Evolutionary conservation across 2,888 invertebrate species (phyloP), one percentile per base, ranked within the genome.

Genomic region (Macrosoma leucophasiata): DNA sequence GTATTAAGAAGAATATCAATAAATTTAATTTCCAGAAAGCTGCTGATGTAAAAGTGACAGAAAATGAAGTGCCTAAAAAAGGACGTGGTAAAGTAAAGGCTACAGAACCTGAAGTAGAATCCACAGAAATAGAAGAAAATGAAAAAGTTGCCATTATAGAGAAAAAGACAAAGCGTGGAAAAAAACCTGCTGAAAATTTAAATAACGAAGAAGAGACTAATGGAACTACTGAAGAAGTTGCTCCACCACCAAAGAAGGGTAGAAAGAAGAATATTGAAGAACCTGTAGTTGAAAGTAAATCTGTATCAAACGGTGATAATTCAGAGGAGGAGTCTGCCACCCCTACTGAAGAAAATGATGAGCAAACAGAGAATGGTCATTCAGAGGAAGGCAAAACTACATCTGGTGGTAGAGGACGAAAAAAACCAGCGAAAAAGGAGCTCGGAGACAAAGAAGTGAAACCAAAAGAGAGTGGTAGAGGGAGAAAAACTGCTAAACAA

Each of bases 61-160:
- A 71, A 44, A 66, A 42, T 58, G 78, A 73, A 50, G 71, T 55
- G 31, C 58, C 75, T 14, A 75, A 75, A 58, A 79, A 75, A 48
- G 72, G 71, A 12, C 61, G 71, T 51, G 74, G 75, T 1, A 81
- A 76, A 59, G 63, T 61, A 14, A 84, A 82, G 57, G 50, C 58
- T 24, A 52, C 56, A 46, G 67, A 63, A 11, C 39, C 42, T 13
- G 57, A 61, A 9, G 31, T 40, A 13, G 59, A 56, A 37, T 52
- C 55, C 36, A 50, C 46, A 29, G 67, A 67, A 27, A 28, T 50
- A 22, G 58, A 50, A 8, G 38, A 62, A 26, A 53, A 50, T 34
- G 61, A 58, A 31, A 55, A 62, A 35, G 37, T 41, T 52, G 40
- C 39, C 19, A 30, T 45, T 5, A 15, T 33, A 21, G 55, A 57